Evolutionary conservation across 2,888 invertebrate species (phyloP).

Genomic region (Amphipoea lucens): DNA sequence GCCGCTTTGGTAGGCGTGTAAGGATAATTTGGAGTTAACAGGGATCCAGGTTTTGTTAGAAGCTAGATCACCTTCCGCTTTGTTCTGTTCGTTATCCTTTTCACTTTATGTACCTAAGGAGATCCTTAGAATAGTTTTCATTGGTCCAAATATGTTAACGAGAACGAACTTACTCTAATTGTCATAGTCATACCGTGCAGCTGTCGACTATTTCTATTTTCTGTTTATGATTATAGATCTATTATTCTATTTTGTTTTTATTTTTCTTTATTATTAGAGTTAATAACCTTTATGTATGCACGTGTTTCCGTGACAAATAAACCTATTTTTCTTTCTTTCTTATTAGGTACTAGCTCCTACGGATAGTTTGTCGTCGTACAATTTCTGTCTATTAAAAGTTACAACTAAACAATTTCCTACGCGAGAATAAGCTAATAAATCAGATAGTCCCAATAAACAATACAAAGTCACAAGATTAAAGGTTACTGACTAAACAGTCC

Average conservation of each 20-base stretch:
- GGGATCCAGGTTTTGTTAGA: constrained; percentile 22
- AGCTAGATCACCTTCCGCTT: constrained; percentile 1
- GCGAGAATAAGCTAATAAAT: constrained; percentile 7
- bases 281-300: too few relatives aligned
- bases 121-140: neutral
- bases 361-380: neutral
- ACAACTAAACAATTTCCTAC: neutral
- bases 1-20: constrained; percentile 50
- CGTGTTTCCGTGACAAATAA: too few relatives aligned
- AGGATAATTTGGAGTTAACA: constrained; percentile 41
- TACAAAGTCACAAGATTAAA: constrained; percentile 25
- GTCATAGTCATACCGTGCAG: too few relatives aligned
- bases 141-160: neutral
- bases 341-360: neutral
- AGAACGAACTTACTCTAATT: neutral
- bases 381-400: neutral
- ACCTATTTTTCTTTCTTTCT: too few relatives aligned
- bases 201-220: too few relatives aligned
- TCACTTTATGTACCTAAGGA: neutral
- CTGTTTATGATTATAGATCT: too few relatives aligned
- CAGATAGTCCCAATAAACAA: constrained; percentile 22
- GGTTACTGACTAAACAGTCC: constrained; percentile 23
- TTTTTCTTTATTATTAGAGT: too few relatives aligned
- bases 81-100: neutral
- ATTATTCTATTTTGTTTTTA: too few relatives aligned